Evolutionary conservation across 1,140 invertebrate genomes (phyloP), one percentile per base, ranked within the genome.

Genomic region (Calephelis virginiensis): DNA sequence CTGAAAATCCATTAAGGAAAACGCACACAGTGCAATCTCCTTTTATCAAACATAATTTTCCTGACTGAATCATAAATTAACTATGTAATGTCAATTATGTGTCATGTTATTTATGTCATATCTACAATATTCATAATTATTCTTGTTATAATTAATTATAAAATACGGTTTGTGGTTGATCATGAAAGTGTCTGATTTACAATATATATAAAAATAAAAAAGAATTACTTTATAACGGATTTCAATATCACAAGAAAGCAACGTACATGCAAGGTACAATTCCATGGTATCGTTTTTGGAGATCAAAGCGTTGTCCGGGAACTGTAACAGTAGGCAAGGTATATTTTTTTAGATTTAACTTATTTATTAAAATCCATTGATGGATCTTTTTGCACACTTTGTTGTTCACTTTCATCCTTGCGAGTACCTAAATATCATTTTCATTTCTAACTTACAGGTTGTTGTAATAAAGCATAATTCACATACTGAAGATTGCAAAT

Each of bases 401-500:
- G n/a, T 8, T 56, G 17, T 56, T 5, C 50, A 56, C 50, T 13
- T 56, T 13, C 3, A 56, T 56, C 45, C 45, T 46, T 46, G 45
- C 17, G 17, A 28, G 50, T 56, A 56, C 50, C 50, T 56, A 56
- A 14, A 13, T 6, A 14, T 14, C 38, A 40, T 40, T 37, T 60
- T 60, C 38, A 37, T 60, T 60, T 37, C 38, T 60, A 60, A 60
- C 56, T 28, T 60, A 60, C 56, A 60, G 56, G 28, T 38, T 60
- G 11, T 40, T 60, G 38, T 60, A 37, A 60, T 60, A 37, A 60
- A 40, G 56, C 38, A 60, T 40, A 5, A 8, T 8, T 17, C 17
- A 37, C 56, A 60, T 60, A n/a, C 56, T 38, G 56, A 28, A 60
- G 17, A 60, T 38, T 60, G 28, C 38, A 60, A 60, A 40, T 8